Base-by-base conservation (phyloP, 2,113 vertebrate species). In the Forbesichthys agassizii region DNA sequence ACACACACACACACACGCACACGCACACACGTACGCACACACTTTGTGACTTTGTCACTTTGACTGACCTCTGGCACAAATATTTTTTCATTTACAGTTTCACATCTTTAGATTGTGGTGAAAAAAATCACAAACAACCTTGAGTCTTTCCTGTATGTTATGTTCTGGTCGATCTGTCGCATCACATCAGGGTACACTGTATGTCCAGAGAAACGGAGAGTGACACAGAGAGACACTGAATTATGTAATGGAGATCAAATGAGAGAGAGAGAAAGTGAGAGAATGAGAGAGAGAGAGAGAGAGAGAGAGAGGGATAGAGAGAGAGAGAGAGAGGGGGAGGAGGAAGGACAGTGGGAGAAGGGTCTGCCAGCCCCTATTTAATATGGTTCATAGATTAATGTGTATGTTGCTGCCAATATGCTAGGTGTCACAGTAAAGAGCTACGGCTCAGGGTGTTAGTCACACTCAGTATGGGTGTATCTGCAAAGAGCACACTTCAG, bases 71-170 rank as follows among this genome's bases (percentile, higher is more conserved):
- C 59, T 78, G 62, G 53, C 73, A 64, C 69, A 48, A 56, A 64
- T 56, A 77, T 83, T 75, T 48, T 63, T 83, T 81, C 81, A 42
- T 6, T 8, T 76, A 27, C 27, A 73, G 69, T 66, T 77, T 77
- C 69, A 84, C 69, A 76, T 81, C 87, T 71, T 81, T 63, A 47
- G 57, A 69, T 27, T 27, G 27, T 27, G 66, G 61, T 20, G 1
- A 81, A 81, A 78, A 20, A 71, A 78, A 81, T 77, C 57, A 72
- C 53, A 59, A 73, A 64, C 61, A 81, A 78, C 61, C 68, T 82
- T 69, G 66, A 81, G 78, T 7, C 69, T 54, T 67, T 59, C 49
- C 55, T 62, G 56, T 78, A 61, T 33, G 48, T 69, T 61, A 64
- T 58, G 56, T 46, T 82, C 73, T 68, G 61, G 59, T 48, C 36